Evolutionary conservation across 2,888 invertebrate genomes (phyloP), one percentile per base, ranked within the genome.

Genomic region (Andrena trimmerana): DNA sequence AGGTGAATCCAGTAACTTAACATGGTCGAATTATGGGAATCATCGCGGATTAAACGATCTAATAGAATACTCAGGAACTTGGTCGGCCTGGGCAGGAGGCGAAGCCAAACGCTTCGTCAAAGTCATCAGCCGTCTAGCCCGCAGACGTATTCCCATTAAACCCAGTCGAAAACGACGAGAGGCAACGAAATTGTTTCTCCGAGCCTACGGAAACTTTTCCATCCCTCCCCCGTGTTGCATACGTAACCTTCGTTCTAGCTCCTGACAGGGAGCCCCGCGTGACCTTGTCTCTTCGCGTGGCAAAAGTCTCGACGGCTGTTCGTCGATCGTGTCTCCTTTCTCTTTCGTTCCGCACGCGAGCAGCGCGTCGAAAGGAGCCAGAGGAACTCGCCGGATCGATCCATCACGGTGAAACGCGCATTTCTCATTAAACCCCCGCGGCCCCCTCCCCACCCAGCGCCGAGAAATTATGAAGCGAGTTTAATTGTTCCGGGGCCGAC

Each of bases 381-480:
- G 42, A 42, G 42, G 5, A 42, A 16, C 42, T 29, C 65, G 29
- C 60, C 48, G 70, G 85, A 90, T 90, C 90, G 90, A 91, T 90
- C 85, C 85, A 85, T 90, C 87, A 88, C 82, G 81, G 84, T 83
- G 83, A 89, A 42, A 85, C 87, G 90, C 87, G 86, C 88, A 90
- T 90, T 91, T 90, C 89, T 91, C 91, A 91, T 92, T 91, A 90
- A 89, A 86, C 86, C 74, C 67, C 62, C 75, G 57, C 85, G 74
- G 20, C 10, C 10, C 8, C 20, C 48, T 0, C 36, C 29, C n/a
- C 20, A 0, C n/a, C 78, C 67, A 75, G 62, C 42, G 24, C 83
- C 72, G 83, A 83, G 88, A 89, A 91, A 91, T 90, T 90, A 89
- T 90, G 88, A 90, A 89, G 89, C 84, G 86, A 89, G 88, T 90